phyloP scores from a whole-genome alignment of 2,888 invertebrate genomes.

The Platycheirus rosarum region DNA sequence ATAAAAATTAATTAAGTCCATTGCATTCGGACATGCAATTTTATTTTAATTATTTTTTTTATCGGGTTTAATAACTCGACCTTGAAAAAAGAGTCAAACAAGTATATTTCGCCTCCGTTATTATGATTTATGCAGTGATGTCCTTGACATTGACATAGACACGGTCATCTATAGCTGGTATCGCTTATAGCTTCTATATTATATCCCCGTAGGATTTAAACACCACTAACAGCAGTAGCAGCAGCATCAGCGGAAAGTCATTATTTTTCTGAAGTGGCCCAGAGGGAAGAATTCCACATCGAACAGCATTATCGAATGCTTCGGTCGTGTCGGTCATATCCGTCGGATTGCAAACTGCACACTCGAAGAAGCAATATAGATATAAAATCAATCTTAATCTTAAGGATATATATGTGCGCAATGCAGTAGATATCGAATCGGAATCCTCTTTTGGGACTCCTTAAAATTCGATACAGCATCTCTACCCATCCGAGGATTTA shows the following conservation, averaged over 20 bases:
- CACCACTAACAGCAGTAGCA: background rate
- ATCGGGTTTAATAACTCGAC: conserved; percentile 13
- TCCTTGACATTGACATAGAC: conserved; percentile 42
- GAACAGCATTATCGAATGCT: conserved; percentile 19
- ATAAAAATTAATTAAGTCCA: too few relatives aligned
- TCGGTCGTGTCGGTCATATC: background rate
- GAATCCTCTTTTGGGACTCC: background rate
- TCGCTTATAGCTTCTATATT: conserved; percentile 18
- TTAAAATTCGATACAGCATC: background rate
- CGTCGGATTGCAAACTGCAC: background rate
- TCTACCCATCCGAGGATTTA: background rate
- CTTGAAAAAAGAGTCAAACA: conserved; percentile 38
- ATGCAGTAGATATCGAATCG: conserved; percentile 36
- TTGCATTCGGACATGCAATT: background rate
- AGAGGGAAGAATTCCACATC: conserved; percentile 12
- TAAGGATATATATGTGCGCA: conserved; percentile 41
- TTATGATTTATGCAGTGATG: conserved; percentile 41
- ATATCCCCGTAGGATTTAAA: conserved; percentile 29
- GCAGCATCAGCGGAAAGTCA: conserved; percentile 19
- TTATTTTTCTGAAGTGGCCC: conserved; percentile 47
- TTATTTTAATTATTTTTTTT: background rate
- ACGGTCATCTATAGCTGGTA: conserved; percentile 11
- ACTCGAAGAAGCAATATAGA: conserved; percentile 33
- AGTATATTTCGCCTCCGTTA: conserved; percentile 11
- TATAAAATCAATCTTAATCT: conserved; percentile 22